Evolutionary conservation across 2,797 vertebrate genomes (phyloP).

Genomic region (Setipinna tenuifilis): DNA sequence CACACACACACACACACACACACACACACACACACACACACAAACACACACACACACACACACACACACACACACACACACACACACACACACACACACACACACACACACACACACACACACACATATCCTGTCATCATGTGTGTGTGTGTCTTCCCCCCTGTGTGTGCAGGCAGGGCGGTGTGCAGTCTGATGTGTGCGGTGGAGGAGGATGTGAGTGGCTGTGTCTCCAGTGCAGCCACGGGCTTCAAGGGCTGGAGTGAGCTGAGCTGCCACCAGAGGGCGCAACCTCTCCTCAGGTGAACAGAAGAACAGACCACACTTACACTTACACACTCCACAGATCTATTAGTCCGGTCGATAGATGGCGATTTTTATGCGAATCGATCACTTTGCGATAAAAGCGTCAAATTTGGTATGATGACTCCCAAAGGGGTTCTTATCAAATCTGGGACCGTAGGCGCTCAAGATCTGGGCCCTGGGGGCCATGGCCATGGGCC

Average conservation of each 20-base stretch:
- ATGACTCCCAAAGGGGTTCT: too few species aligned
- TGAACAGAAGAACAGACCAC: slow-evolving; percentile 40
- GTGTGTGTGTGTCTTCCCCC: neutral
- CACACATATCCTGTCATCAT: neutral
- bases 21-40: neutral
- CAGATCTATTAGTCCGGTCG: too few species aligned
- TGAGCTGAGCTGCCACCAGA: slow-evolving; percentile 62
- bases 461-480: too few species aligned
- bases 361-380: too few species aligned
- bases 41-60: neutral
- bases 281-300: slow-evolving; percentile 73
- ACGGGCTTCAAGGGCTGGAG: slow-evolving; percentile 67
- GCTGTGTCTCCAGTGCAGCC: slow-evolving; percentile 61
- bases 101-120: slow-evolving; percentile 1
- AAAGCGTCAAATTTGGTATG: too few species aligned
- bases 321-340: neutral
- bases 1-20: too few species aligned
- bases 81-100: too few species aligned
- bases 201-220: slow-evolving; percentile 63
- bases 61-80: too few species aligned
- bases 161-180: slow-evolving; percentile 53
- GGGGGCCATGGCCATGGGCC: too few species aligned
- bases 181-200: slow-evolving; percentile 67
- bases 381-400: too few species aligned
- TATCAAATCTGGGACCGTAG: too few species aligned